phyloP scores from a whole-genome alignment of 1,140 invertebrate species.

The Tetramorium simillimum region DNA sequence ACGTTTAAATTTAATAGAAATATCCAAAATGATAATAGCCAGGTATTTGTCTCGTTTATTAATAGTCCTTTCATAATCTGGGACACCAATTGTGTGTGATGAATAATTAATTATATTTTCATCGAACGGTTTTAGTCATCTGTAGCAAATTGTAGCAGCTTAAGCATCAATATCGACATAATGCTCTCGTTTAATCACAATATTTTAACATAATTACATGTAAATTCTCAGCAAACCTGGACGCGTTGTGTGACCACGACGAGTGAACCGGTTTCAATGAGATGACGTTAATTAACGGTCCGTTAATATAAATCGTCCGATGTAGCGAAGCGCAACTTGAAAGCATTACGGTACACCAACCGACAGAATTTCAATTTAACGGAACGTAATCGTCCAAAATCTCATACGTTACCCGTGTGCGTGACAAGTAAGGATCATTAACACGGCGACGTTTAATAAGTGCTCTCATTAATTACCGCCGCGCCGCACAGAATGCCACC shows the following conservation, averaged over 20 bases:
- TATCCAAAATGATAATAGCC: not conserved
- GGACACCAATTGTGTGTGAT: not conserved
- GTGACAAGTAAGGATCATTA: slow-evolving; percentile 71
- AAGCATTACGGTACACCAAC: slow-evolving; percentile 56
- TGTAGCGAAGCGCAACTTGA: slow-evolving; percentile 51
- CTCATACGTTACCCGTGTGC: slow-evolving; percentile 64
- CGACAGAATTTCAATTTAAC: slow-evolving; percentile 77
- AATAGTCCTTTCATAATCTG: not conserved
- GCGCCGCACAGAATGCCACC: slow-evolving; percentile 44
- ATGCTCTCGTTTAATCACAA: slow-evolving; percentile 65
- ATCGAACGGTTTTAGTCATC: slow-evolving; percentile 7
- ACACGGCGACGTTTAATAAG: slow-evolving; percentile 76
- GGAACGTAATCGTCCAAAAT: slow-evolving; percentile 72
- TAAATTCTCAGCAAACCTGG: slow-evolving; percentile 16
- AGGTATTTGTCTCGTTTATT: not conserved
- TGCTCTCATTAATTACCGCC: slow-evolving; percentile 74
- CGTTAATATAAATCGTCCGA: slow-evolving; percentile 74
- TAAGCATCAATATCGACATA: slow-evolving; percentile 54
- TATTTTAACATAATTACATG: slow-evolving; percentile 74
- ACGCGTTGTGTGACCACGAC: slow-evolving; percentile 52
- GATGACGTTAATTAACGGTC: slow-evolving; percentile 76
- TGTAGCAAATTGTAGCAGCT: slow-evolving; percentile 4
- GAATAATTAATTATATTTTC: slow-evolving; percentile 28
- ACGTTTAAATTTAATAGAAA: slow-evolving; percentile 3
- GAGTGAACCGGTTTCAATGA: slow-evolving; percentile 77